Evolutionary conservation across 2,797 vertebrate genomes (phyloP), one percentile per base, ranked within the genome.

Genomic region (Falco peregrinus): DNA sequence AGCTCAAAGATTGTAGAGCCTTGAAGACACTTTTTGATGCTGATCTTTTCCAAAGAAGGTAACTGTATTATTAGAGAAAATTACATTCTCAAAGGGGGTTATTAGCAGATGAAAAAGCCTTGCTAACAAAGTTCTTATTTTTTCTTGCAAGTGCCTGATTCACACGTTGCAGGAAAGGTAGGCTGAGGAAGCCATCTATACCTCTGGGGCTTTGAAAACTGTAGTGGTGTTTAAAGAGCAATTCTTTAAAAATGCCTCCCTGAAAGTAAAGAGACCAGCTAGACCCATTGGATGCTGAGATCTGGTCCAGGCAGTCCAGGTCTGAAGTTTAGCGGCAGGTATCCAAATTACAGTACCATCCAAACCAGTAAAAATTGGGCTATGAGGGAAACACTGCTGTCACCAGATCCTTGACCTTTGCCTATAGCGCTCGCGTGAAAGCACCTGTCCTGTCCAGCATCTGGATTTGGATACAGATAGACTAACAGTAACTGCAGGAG

Each of bases 201-300:
- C 16, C 12, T 57, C 59, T 48, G 25, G 17, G 22, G 28, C 21
- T 92, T 88, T 74, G 26, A 48, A 84, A 82, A n/a, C 8, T 53
- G 0, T 15, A 54, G 22, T 7, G 21, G 10, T 56, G 14, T 59
- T 90, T 78, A n/a, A 84, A 10, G 17, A 84, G 10, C 41, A 65
- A 6, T 31, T 75, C 18, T 50, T 10, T 31, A 35, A 80, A 80
- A 71, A 69, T 25, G 13, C 6, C 8, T 54, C 5, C 11, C 18
- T 76, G 41, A 11, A 74, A 60, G 17, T 78, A 12, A 77, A 87
- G 63, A 48, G 31, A 63, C 22, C 14, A 37, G 31, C 8, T 9
- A 63, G 39, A 18, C 41, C 56, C 0, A 0, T 60, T 51, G 50
- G 33, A 64, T 45, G 12, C 21, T 2, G 5, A 81, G 10, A 61